Percentiles rank a stretch among this genome's conserved stretches.
Evolutionary conservation across 2,797 vertebrate species (phyloP).

Genomic region (Oreochromis grahami): DNA sequence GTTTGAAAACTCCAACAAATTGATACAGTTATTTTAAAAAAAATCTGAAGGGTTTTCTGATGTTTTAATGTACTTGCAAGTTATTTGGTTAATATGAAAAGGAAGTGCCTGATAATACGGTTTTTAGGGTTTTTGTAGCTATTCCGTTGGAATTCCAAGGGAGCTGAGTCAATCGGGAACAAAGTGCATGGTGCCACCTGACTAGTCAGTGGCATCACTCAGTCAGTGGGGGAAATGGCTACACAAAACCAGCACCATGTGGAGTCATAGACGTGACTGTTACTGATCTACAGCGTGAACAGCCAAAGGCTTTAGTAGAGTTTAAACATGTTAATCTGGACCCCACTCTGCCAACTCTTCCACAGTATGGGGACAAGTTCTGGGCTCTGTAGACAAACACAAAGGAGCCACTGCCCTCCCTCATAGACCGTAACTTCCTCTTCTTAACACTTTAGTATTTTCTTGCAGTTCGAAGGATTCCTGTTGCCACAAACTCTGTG

Average conservation of each 20-base stretch:
- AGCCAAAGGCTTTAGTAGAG: no score
- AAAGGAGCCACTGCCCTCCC: not conserved
- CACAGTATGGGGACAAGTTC: no score
- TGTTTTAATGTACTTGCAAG: not conserved
- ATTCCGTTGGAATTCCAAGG: not conserved
- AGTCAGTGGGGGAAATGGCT: not conserved
- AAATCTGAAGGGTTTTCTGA: not conserved
- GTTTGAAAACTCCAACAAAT: not conserved
- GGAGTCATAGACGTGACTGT: not conserved
- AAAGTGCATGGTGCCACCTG: not conserved
- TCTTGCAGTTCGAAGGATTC: not conserved
- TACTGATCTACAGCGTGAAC: no score
- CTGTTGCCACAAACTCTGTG: not conserved
- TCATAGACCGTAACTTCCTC: not conserved
- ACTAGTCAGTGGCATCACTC: not conserved
- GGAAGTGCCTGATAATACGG: not conserved
- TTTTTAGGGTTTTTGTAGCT: not conserved
- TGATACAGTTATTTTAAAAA: not conserved
- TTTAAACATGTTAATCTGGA: no score
- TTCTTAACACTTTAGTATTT: not conserved
- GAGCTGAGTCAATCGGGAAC: not conserved
- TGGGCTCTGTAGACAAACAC: not conserved
- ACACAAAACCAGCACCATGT: not conserved
- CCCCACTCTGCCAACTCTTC: no score
- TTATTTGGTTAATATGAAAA: not conserved